phyloP scores from a whole-genome alignment of 2,797 vertebrate species.

The Myioborus miniatus region DNA sequence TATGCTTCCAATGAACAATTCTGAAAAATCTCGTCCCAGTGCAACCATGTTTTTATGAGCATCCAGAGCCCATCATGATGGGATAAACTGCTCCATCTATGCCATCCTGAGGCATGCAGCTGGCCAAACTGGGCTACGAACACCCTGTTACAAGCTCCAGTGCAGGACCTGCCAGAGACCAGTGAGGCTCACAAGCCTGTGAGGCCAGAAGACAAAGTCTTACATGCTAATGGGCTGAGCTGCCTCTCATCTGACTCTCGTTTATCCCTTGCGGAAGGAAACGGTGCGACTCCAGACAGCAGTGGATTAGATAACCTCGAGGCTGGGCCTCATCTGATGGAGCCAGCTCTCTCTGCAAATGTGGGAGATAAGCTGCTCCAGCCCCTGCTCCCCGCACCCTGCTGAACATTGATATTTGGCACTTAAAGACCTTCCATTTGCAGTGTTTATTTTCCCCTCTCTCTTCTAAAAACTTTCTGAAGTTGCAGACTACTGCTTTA shows the following conservation, averaged over 20 bases:
- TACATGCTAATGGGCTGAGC: neutral
- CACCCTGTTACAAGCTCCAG: neutral
- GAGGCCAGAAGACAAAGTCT: neutral
- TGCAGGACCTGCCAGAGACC: neutral
- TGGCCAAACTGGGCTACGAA: neutral
- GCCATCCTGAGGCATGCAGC: neutral
- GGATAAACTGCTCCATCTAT: neutral
- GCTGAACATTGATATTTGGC: neutral
- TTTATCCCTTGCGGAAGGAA: constrained; percentile 19
- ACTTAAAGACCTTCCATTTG: constrained; percentile 1
- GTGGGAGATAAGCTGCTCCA: neutral
- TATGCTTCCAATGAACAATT: neutral
- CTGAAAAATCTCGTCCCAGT: neutral
- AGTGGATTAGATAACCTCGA: constrained; percentile 28
- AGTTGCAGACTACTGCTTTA: neutral
- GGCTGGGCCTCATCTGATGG: constrained; percentile 12
- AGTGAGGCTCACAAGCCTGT: neutral
- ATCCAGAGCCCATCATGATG: neutral
- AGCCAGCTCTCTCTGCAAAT: neutral
- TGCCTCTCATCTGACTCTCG: neutral
- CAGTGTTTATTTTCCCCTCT: neutral
- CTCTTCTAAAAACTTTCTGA: constrained; percentile 14
- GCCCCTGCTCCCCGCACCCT: neutral
- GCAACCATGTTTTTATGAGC: neutral
- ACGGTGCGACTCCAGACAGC: neutral